A percentile compares a stretch with the other conserved stretches of the same genome.
Evolutionary conservation across 2,113 vertebrate genomes (phyloP).

Genomic region (Ciconia stormi): DNA sequence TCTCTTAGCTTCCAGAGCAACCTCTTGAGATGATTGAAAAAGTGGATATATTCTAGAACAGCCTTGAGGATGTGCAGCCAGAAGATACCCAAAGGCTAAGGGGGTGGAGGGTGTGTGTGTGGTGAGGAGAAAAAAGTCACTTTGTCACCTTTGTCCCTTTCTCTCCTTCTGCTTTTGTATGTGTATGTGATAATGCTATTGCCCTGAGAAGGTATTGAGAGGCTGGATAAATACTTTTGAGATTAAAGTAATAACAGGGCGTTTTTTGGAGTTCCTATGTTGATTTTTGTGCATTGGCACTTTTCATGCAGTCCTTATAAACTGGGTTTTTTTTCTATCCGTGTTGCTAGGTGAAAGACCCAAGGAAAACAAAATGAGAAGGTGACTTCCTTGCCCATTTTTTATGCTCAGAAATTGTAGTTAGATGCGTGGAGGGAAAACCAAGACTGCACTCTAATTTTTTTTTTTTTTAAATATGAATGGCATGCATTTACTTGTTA

Average conservation of each 20-base stretch:
- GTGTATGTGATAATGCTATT: background rate
- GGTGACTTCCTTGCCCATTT: background rate
- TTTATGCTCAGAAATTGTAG: background rate
- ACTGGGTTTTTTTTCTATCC: background rate
- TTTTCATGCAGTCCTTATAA: background rate
- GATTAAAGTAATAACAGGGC: background rate
- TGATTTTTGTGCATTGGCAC: background rate
- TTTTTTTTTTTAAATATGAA: background rate
- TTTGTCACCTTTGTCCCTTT: background rate
- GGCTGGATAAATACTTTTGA: background rate
- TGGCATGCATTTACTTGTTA: background rate
- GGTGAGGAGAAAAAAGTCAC: background rate
- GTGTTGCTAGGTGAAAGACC: background rate
- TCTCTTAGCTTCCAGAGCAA: background rate
- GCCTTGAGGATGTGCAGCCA: background rate
- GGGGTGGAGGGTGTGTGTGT: too few species aligned
- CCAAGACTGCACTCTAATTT: background rate
- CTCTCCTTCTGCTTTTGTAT: background rate
- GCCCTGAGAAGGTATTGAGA: background rate
- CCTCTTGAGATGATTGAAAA: background rate
- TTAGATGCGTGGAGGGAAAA: background rate
- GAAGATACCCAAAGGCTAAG: background rate
- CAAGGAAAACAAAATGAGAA: background rate
- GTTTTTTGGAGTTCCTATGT: background rate
- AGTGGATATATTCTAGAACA: background rate